Evolutionary conservation across 2,113 vertebrate genomes (phyloP).

Genomic region (Setophaga coronata): DNA sequence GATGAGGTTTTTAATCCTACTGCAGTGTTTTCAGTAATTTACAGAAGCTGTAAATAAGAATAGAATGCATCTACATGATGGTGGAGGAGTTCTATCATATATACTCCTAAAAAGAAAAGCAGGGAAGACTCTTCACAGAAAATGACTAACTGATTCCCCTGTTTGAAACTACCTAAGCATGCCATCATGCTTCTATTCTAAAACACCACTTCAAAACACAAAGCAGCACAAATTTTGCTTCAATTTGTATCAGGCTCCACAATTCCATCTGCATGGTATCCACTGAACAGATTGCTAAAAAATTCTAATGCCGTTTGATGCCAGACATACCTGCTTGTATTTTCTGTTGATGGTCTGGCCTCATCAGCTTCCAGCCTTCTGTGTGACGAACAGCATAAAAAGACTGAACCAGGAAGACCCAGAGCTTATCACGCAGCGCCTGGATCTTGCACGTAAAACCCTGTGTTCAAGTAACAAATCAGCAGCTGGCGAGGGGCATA

Average conservation of each 20-base stretch:
- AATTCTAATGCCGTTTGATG: background rate
- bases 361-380: constrained; percentile 88
- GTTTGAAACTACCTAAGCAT: background rate
- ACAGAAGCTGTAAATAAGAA: constrained; percentile 51
- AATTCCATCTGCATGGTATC: background rate
- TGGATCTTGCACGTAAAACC: constrained; percentile 87
- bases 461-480: constrained; percentile 93
- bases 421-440: constrained; percentile 87
- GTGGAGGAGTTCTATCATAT: background rate
- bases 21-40: constrained; percentile 39
- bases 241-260: background rate
- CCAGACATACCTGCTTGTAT: constrained; percentile 88
- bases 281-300: constrained; percentile 20
- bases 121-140: background rate
- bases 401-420: constrained; percentile 94
- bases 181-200: constrained; percentile 36
- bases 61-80: background rate
- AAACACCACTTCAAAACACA: background rate
- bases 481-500: constrained; percentile 93
- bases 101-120: background rate
- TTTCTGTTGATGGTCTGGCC: constrained; percentile 82
- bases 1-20: constrained; percentile 61
- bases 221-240: constrained; percentile 22
- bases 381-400: constrained; percentile 95
- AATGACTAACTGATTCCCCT: background rate